A percentile compares a stretch with the other conserved stretches of the same genome.
These are phyloP conservation scores for Anguilla japonica DNA, from an alignment of 2,113 vertebrate species.

Conservation along the genomic window DNA sequence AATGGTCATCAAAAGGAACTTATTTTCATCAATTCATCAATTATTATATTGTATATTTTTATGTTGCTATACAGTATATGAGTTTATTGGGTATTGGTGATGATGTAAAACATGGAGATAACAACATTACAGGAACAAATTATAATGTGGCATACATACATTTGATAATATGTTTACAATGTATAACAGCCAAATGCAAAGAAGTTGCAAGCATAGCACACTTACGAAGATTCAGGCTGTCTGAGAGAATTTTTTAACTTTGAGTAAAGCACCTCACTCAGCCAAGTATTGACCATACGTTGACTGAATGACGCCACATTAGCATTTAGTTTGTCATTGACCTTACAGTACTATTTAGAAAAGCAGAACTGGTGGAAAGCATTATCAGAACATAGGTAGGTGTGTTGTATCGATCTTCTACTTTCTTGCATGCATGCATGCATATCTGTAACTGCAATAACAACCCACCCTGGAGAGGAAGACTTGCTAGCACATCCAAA, in stretches of 20 bases:
- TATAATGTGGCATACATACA: neutral
- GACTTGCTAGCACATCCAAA: neutral
- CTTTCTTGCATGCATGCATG: neutral
- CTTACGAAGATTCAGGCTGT: neutral
- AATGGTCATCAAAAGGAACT: too few species aligned
- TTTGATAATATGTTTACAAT: neutral
- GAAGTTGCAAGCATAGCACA: neutral
- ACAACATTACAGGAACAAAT: neutral
- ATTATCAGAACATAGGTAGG: neutral
- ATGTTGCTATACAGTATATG: too few species aligned
- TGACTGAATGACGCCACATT: neutral
- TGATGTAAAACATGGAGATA: neutral
- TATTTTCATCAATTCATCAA: too few species aligned
- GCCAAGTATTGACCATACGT: neutral
- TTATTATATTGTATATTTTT: too few species aligned
- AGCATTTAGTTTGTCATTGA: too few species aligned
- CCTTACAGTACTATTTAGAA: too few species aligned
- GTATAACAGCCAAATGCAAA: neutral
- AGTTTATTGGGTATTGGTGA: too few species aligned
- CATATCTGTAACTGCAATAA: too few species aligned
- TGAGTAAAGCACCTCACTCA: neutral
- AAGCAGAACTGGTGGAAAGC: too few species aligned
- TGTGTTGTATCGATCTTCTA: neutral
- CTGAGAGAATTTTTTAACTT: neutral
- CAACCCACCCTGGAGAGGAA: neutral